phyloP scores from a whole-genome alignment of 2,888 invertebrate genomes.

The Saturnia japonica region DNA sequence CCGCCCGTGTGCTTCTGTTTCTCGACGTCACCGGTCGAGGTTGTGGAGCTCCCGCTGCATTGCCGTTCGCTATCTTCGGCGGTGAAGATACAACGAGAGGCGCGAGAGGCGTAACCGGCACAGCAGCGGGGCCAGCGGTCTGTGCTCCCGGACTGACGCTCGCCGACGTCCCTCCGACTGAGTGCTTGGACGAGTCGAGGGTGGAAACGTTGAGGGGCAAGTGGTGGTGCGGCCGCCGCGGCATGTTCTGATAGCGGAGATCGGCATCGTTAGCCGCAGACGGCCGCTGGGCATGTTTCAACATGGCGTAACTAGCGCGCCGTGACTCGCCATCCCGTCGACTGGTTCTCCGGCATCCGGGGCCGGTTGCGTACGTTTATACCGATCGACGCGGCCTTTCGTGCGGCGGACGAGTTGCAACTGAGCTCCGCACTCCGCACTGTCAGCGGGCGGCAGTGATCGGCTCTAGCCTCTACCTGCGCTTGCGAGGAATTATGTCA shows the following conservation, averaged over 20 bases:
- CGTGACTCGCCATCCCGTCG: conserved; percentile 71
- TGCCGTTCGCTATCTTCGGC: conserved; percentile 77
- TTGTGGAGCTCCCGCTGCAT: conserved; percentile 79
- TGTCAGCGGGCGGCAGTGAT: conserved; percentile 22
- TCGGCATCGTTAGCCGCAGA: conserved; percentile 79
- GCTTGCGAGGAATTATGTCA: conserved; percentile 66
- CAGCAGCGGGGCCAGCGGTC: conserved; percentile 48
- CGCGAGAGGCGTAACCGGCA: conserved; percentile 56
- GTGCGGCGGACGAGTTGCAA: conserved; percentile 58
- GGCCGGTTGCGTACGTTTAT: conserved; percentile 45
- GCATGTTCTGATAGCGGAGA: conserved; percentile 80
- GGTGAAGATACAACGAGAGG: conserved; percentile 64
- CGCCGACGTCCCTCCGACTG: conserved; percentile 81
- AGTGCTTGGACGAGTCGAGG: conserved; percentile 85
- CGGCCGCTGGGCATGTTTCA: conserved; percentile 87
- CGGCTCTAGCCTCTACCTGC: conserved; percentile 45
- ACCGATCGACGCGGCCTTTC: conserved; percentile 49
- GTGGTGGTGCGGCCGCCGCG: conserved; percentile 82
- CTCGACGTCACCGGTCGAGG: conserved; percentile 59
- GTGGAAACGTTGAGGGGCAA: conserved; percentile 86
- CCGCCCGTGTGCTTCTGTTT: conserved; percentile 62
- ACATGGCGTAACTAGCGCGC: conserved; percentile 81
- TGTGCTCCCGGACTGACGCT: conserved; percentile 82
- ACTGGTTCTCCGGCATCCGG: conserved; percentile 70
- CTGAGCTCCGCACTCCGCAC: conserved; percentile 42